Base-by-base conservation (phyloP, 2,888 invertebrate species). In the Esperia sulphurella region DNA sequence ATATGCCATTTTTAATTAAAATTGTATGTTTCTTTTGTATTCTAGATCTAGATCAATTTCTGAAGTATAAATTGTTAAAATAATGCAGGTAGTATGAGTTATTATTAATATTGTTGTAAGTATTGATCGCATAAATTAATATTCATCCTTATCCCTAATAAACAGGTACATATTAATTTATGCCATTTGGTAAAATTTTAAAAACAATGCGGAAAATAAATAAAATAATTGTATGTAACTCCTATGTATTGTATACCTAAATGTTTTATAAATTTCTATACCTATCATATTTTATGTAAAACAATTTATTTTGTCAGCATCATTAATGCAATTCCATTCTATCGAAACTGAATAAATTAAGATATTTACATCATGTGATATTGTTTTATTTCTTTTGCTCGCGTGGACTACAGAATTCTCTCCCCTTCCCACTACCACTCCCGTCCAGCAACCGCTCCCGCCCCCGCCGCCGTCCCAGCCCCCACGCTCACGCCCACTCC, bases 331-430 rank as follows among this genome's bases (percentile, higher is more conserved):
- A 77, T 71, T 75, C 77, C 75, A 79, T 79, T 66, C 73, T 79
- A 76, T 79, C 72, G 68, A 76, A 79, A 80, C 73, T 61, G 76
- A 83, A 79, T 82, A 80, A 81, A 70, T 77, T 79, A 77, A 65
- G 71, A 75, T 79, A 82, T 82, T 79, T 82, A 78, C 80, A 82
- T 75, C 74, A 78, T 57, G 42, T 61, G 51, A 5, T 40, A 28
- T 14, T 33, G 39, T 40, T 45, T 45, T 29, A 30, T 45, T 39
- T 45, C 10, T 13, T 8, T 21, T 21, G 21, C 21, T n/a, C n/a
- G n/a, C n/a, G n/a, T n/a, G n/a, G n/a, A n/a, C n/a, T n/a, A n/a
- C n/a, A n/a, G n/a, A n/a, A n/a, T n/a, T n/a, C n/a, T n/a, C n/a
- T n/a, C n/a, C n/a, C n/a, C n/a, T n/a, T n/a, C n/a, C n/a, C n/a